phyloP scores from a whole-genome alignment of 2,888 invertebrate genomes.

The Hypomecis atomaria region DNA sequence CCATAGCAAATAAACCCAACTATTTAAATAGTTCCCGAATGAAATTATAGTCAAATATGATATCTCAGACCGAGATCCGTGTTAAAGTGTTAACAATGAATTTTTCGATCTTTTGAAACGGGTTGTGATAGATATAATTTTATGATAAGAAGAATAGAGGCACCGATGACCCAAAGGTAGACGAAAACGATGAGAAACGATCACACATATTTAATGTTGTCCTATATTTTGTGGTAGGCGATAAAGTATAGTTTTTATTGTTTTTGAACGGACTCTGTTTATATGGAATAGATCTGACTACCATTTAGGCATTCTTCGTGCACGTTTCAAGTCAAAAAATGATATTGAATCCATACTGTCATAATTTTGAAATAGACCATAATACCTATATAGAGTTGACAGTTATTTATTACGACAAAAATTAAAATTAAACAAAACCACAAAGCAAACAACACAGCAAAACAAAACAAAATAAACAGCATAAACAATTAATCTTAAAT shows the following conservation, averaged over 20 bases:
- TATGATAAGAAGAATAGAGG: slow-evolving; percentile 41
- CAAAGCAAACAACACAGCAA: too few species aligned
- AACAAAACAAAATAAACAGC: too few species aligned
- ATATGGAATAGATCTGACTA: background rate
- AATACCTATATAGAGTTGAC: too few species aligned
- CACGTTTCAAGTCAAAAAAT: too few species aligned
- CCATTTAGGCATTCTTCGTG: too few species aligned
- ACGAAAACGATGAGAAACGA: slow-evolving; percentile 18
- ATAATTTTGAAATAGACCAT: too few species aligned
- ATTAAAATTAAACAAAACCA: too few species aligned
- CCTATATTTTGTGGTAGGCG: slow-evolving; percentile 7
- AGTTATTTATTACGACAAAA: too few species aligned
- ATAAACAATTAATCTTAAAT: too few species aligned
- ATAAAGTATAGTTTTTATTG: slow-evolving; percentile 19
- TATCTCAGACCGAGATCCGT: slow-evolving; percentile 60
- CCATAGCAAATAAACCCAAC: too few species aligned
- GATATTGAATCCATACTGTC: too few species aligned
- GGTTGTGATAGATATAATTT: slow-evolving; percentile 36
- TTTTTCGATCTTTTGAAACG: slow-evolving; percentile 44
- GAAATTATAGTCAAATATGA: slow-evolving; percentile 61
- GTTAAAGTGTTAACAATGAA: slow-evolving; percentile 73
- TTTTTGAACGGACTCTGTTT: background rate
- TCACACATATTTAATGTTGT: slow-evolving; percentile 24
- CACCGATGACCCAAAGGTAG: slow-evolving; percentile 24
- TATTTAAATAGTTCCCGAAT: slow-evolving; percentile 46